Base-by-base conservation (phyloP, 2,797 vertebrate species). In the Channallabes apus region DNA sequence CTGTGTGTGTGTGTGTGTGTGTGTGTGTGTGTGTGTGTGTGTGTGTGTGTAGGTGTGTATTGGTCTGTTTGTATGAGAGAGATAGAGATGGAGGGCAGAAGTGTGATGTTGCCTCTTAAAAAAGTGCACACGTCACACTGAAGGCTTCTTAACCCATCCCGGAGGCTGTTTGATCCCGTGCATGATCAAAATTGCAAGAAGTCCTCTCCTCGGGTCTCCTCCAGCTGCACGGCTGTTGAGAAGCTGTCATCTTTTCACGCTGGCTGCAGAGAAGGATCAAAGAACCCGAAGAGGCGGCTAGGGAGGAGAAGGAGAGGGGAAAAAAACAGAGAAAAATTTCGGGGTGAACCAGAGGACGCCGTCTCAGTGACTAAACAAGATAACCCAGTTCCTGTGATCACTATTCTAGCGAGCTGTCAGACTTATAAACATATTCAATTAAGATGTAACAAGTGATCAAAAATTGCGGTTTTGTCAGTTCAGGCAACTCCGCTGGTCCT, bases 341-440 rank as follows among this genome's bases (percentile, higher is more conserved):
- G 92, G 94, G 95, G 94, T 95, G 93, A 95, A 94, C 85, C 91
- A 93, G 92, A 95, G 95, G 94, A 94, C 95, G 87, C 88, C 87
- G 89, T 86, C 92, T 93, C 89, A 91, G 83, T 91, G 90, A 92
- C 91, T 86, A 93, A 90, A 92, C 91, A 93, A 91, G 92, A 89
- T 90, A 90, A 90, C 87, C 88, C 91, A 87, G 80, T 24, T 75
- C 87, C 85, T 79, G 75, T 82, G 65, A 72, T 20, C 20, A 6
- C 22, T 35, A 41, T 62, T 79, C 77, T 4, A 41, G 77, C 12
- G 58, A 62, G 85, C 79, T 85, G 54, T 46, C 46, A 3, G 54
- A 6, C 83, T 67, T 85, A 67, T 83, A 88, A 89, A 90, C 88
- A 88, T 77, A 88, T 88, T 89, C 87, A 88, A 87, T 90, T 90